Evolutionary conservation across 2,888 invertebrate genomes (phyloP).

Genomic region (Lypha dubia): DNA sequence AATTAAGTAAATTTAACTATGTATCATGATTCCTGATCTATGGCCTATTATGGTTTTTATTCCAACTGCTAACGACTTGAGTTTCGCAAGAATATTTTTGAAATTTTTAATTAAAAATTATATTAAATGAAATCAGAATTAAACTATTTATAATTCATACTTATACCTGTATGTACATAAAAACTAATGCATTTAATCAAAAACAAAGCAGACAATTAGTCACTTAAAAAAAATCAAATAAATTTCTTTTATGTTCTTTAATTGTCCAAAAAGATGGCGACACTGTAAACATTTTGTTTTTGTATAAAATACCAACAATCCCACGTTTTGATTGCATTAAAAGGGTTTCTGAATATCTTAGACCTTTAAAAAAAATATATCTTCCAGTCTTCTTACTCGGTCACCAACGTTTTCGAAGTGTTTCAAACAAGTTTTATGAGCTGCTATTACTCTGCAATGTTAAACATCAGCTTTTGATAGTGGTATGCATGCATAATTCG

Average conservation of each 20-base stretch:
- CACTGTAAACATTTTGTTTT: slow-evolving; percentile 10
- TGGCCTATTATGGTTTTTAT: too few relatives aligned
- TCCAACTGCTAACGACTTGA: too few relatives aligned
- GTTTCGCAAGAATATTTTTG: too few relatives aligned
- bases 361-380: slow-evolving; percentile 22
- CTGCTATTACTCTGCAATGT: slow-evolving; percentile 34
- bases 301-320: slow-evolving; percentile 17
- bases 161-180: neutral
- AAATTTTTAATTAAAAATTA: too few relatives aligned
- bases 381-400: slow-evolving; percentile 55
- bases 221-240: neutral
- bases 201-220: slow-evolving; percentile 11
- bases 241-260: slow-evolving; percentile 8
- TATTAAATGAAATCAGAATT: too few relatives aligned
- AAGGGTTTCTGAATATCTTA: slow-evolving; percentile 33
- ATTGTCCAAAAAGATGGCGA: slow-evolving; percentile 38
- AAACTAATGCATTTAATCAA: neutral
- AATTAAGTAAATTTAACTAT: too few relatives aligned
- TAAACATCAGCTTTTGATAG: slow-evolving; percentile 52
- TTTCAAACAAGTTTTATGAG: slow-evolving; percentile 67
- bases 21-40: too few relatives aligned
- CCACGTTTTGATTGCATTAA: slow-evolving; percentile 45
- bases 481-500: slow-evolving; percentile 52
- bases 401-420: slow-evolving; percentile 63
- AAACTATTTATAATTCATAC: neutral